A percentile compares a stretch with the other conserved stretches of the same genome.
Evolutionary conservation across 1,140 invertebrate species (phyloP).

Genomic region (Galleria mellonella): DNA sequence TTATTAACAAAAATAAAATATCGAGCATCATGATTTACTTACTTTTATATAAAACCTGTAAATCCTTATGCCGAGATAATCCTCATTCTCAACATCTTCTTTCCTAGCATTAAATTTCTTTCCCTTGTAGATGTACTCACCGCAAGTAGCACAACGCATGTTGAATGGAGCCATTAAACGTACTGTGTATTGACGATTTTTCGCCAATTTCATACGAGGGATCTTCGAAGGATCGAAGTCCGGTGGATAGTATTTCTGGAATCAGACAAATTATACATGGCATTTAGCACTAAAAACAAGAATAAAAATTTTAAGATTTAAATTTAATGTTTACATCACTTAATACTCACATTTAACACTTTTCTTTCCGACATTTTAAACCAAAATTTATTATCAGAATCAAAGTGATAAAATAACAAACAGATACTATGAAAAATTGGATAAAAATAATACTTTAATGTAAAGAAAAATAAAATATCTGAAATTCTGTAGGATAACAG

Average conservation of each 20-base stretch:
- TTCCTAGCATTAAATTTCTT: conserved; percentile 99
- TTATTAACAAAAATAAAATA: too few relatives aligned
- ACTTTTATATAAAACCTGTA: conserved; percentile 95
- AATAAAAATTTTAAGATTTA: background rate
- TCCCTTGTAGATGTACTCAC: conserved; percentile 99
- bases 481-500: too few relatives aligned
- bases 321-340: too few relatives aligned
- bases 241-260: conserved; percentile 99
- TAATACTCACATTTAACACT: conserved; percentile 90
- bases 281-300: too few relatives aligned
- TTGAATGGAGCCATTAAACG: conserved; percentile 99
- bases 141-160: conserved; percentile 98
- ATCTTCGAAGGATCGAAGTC: conserved; percentile 99
- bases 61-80: conserved; percentile 97
- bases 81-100: conserved; percentile 98
- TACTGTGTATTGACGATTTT: conserved; percentile 96
- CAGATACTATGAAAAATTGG: too few relatives aligned
- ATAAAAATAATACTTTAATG: conserved; percentile 1
- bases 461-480: too few relatives aligned
- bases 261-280: conserved; percentile 26
- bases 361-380: conserved; percentile 90
- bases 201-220: conserved; percentile 95
- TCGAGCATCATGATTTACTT: too few relatives aligned
- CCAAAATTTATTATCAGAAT: background rate
- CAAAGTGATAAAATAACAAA: background rate